Conservation (phyloP, 2,797 vertebrate genomes). For the Cuculus canorus region DNA sequence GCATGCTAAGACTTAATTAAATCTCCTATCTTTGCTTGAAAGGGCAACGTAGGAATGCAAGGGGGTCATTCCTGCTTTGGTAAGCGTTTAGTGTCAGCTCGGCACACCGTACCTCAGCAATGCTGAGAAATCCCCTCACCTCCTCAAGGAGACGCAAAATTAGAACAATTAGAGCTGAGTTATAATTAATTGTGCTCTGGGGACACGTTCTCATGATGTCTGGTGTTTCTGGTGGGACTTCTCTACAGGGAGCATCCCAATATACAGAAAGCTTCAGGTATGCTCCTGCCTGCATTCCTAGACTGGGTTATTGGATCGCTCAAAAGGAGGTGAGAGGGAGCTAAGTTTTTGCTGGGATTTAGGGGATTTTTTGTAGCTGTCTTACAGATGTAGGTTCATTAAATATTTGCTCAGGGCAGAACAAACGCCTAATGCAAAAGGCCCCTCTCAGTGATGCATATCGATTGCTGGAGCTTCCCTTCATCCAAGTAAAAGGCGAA, state of each 20-base stretch:
- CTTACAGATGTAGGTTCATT: constrained; percentile 44
- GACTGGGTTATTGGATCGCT: neutral
- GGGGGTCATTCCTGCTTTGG: neutral
- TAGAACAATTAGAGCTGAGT: neutral
- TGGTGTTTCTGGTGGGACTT: neutral
- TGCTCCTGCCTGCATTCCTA: neutral
- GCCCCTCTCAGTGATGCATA: neutral
- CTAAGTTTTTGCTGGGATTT: neutral
- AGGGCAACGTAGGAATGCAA: neutral
- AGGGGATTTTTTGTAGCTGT: neutral
- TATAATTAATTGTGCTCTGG: neutral
- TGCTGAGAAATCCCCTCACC: neutral
- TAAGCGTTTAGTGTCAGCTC: neutral
- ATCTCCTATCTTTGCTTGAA: neutral
- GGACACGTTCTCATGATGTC: constrained; percentile 3
- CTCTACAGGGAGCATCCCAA: neutral
- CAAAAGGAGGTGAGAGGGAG: neutral
- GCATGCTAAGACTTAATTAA: constrained; percentile 20
- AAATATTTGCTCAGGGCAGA: constrained; percentile 51
- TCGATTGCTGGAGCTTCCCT: neutral
- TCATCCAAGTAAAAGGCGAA: neutral
- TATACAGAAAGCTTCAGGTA: neutral
- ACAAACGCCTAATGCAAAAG: neutral
- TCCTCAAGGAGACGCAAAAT: neutral
- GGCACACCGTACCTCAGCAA: neutral